Evolutionary conservation across 1,140 invertebrate genomes (phyloP).

Genomic region (Aphaenogaster rudis): DNA sequence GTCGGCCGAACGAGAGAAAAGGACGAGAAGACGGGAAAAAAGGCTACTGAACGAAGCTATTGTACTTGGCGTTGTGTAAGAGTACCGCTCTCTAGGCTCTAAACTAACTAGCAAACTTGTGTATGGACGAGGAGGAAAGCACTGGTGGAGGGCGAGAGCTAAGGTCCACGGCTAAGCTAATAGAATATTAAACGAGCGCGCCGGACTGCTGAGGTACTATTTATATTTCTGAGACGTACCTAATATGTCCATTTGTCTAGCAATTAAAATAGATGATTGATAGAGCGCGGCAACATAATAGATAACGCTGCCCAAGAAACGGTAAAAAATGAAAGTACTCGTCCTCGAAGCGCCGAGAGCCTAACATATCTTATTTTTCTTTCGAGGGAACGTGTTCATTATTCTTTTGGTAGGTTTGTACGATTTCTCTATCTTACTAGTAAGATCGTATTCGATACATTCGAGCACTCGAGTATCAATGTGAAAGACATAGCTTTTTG

Average conservation of each 20-base stretch:
- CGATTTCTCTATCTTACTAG: neutral
- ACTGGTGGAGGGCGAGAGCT: neutral
- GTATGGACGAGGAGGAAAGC: neutral
- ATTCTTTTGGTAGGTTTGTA: neutral
- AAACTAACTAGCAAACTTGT: constrained; percentile 49
- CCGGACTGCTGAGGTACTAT: constrained; percentile 63
- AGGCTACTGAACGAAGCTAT: constrained; percentile 65
- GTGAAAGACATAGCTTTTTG: neutral
- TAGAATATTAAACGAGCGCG: constrained; percentile 78
- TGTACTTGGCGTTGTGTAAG: constrained; percentile 68
- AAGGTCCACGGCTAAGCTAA: constrained; percentile 65
- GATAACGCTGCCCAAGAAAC: constrained; percentile 65
- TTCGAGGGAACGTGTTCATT: neutral
- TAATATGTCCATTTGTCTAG: constrained; percentile 81
- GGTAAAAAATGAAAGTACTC: constrained; percentile 69
- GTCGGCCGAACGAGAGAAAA: constrained; percentile 14
- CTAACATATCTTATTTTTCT: neutral
- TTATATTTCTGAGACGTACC: constrained; percentile 76
- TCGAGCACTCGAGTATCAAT: neutral
- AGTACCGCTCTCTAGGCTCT: constrained; percentile 41
- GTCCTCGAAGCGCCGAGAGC: no score
- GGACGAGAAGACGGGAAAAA: neutral
- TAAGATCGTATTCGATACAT: neutral
- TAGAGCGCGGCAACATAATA: constrained; percentile 63
- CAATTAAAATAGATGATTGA: constrained; percentile 84